These are phyloP conservation scores for Phrynocephalus vlangalii DNA, from an alignment of 2,797 vertebrate genomes.

Conservation along the genomic window DNA sequence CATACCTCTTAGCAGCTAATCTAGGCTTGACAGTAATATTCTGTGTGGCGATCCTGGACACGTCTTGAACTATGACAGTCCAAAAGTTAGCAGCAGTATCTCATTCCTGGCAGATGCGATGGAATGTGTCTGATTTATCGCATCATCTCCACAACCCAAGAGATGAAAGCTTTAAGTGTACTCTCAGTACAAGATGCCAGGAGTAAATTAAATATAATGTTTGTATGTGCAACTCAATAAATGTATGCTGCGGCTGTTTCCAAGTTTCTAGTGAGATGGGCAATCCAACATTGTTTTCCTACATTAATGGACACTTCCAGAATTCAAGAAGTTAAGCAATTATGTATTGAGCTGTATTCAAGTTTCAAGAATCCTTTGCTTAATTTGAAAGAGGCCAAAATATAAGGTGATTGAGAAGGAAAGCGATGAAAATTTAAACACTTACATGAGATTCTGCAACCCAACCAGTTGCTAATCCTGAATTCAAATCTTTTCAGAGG, in stretches of 20 bases:
- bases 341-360: no score
- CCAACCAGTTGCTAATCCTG: neutral
- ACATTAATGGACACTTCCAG: neutral
- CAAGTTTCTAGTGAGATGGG: neutral
- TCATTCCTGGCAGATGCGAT: neutral
- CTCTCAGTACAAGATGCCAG: neutral
- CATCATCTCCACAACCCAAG: neutral
- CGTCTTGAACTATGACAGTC: neutral
- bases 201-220: neutral
- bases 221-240: neutral
- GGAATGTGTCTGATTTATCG: neutral
- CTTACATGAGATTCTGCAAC: no score
- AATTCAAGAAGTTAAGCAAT: neutral
- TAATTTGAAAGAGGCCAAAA: neutral
- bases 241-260: neutral
- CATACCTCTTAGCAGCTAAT: neutral
- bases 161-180: neutral
- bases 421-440: neutral
- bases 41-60: neutral
- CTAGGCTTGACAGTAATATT: neutral
- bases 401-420: neutral
- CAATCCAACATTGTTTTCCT: neutral
- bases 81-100: neutral
- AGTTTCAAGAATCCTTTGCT: neutral
- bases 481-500: neutral